Base-by-base conservation (phyloP, 1,140 invertebrate genomes). In the Archegozetes longisetosus region DNA sequence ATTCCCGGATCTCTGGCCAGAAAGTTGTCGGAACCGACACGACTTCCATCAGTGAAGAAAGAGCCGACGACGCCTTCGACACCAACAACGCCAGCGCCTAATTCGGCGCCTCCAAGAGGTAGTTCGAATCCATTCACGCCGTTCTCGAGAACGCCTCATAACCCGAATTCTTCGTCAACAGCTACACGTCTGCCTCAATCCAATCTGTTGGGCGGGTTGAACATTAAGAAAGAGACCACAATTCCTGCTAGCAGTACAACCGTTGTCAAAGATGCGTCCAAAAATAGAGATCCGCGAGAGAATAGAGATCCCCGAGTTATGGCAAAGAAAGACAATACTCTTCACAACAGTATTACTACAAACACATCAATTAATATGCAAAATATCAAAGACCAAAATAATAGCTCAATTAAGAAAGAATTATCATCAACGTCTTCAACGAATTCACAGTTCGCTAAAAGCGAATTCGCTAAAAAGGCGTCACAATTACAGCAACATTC, bases 261-360 rank as follows among this genome's bases (percentile, higher is more conserved):
- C 48, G 46, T 64, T 49, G 58, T 55, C 51, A 56, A n/a, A 59
- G 61, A 54, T 61, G 32, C 60, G 64, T 3, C 61, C 63, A 22
- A 64, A 40, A 40, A 40, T 40, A 6, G 32, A 40, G 32, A 40
- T 40, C 32, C 32, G 32, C 32, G 32, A 6, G 32, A 40, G 17
- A 40, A 40, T 24, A 4, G 49, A 4, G 49, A 51, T 51, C 49
- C 23, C 14, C 22, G 53, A 13, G n/a, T 25, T 2, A 29, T 25
- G 27, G 9, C 22, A 17, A 55, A 27, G 6, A 57, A 57, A 26
- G 55, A 57, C 4, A 49, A 9, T 17, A 40, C 6, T 40, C 32
- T 40, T 6, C 32, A 57, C 4, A 49, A 9, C 32, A 40, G 17
- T 40, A 6, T 40, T 6, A 40, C 32, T 6, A 17, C 32, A 9